Conservation (phyloP, 2,888 invertebrate genomes). For the Augochlorella aurata region DNA sequence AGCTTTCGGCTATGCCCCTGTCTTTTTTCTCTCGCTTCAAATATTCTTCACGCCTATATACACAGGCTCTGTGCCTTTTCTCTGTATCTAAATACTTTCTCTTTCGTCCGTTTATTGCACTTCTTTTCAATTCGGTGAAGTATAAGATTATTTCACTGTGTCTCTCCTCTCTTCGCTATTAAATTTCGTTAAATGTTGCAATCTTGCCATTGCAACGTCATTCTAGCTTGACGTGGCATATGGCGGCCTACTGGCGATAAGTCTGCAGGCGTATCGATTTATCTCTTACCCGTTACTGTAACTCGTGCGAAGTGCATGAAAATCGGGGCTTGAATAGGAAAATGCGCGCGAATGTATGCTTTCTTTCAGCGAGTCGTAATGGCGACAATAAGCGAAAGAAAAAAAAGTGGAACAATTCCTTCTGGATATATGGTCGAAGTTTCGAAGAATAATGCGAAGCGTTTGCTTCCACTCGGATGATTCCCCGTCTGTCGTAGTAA, state of each 20-base stretch:
- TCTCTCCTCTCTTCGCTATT: conserved; percentile 52
- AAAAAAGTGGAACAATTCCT: conserved; percentile 6
- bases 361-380: not conserved
- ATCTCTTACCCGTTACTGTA: conserved; percentile 26
- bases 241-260: conserved; percentile 51
- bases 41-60: conserved; percentile 53
- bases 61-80: conserved; percentile 27
- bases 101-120: conserved; percentile 43
- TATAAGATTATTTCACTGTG: conserved; percentile 51
- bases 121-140: conserved; percentile 43
- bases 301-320: conserved; percentile 16
- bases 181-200: conserved; percentile 65
- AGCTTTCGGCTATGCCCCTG: conserved; percentile 39
- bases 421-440: conserved; percentile 18
- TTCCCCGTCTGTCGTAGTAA: conserved; percentile 29
- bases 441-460: conserved; percentile 26
- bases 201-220: conserved; percentile 70
- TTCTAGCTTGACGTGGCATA: conserved; percentile 76
- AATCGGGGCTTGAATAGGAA: conserved; percentile 26
- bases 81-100: conserved; percentile 34
- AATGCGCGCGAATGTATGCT: conserved; percentile 7
- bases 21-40: conserved; percentile 38
- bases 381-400: conserved; percentile 2
- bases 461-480: conserved; percentile 52
- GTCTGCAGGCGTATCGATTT: conserved; percentile 38